Conservation (phyloP, 2,113 vertebrate genomes). For the Meles meles region DNA sequence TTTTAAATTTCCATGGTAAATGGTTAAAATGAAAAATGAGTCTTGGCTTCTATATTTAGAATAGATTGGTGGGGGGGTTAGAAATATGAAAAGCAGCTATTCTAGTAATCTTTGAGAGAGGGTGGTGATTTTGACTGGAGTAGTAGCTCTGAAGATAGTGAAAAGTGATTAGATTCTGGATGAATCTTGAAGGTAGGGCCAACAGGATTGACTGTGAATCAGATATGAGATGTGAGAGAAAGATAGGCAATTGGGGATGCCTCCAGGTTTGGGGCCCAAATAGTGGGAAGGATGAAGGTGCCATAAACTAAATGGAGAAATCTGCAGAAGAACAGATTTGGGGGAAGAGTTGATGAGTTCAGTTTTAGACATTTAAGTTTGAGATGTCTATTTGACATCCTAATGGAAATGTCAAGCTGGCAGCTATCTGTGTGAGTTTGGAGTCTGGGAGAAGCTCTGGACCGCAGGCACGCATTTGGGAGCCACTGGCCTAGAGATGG, state of each 20-base stretch:
- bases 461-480: not conserved
- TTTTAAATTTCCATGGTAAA: constrained; percentile 6
- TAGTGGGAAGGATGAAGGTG: not conserved
- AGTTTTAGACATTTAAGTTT: not conserved
- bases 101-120: not conserved
- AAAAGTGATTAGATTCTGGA: not conserved
- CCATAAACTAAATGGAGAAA: not conserved
- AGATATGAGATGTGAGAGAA: not conserved
- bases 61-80: not conserved
- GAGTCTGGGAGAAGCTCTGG: not conserved
- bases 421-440: not conserved
- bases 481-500: not conserved
- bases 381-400: not conserved
- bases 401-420: not conserved
- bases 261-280: not conserved
- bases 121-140: not conserved
- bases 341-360: not conserved
- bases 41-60: not conserved
- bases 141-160: not conserved
- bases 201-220: not conserved
- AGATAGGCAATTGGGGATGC: not conserved
- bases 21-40: not conserved
- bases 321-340: not conserved
- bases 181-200: not conserved
- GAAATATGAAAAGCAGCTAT: not conserved